Percentiles rank a stretch among this genome's conserved stretches.
Conservation (phyloP, 2,888 invertebrate species). For the Ennomos erosarius region DNA sequence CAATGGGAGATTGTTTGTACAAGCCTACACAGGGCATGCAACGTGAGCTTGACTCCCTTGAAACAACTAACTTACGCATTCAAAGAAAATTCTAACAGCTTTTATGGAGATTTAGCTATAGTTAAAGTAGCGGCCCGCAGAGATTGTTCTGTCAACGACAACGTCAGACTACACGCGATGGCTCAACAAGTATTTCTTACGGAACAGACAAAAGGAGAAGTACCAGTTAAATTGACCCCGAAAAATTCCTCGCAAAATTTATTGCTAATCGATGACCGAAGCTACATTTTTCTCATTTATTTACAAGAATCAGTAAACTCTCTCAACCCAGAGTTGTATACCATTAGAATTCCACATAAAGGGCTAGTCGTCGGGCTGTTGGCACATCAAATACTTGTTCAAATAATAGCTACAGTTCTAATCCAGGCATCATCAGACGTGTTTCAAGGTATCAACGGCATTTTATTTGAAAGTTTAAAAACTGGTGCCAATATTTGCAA, state of each 20-base stretch:
- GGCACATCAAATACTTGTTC: conserved; percentile 96
- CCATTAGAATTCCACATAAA: conserved; percentile 94
- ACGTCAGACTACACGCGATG: conserved; percentile 93
- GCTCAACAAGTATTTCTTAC: conserved; percentile 95
- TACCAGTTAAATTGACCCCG: conserved; percentile 62
- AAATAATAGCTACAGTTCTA: conserved; percentile 94
- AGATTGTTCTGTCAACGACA: conserved; percentile 93
- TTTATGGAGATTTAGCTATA: conserved; percentile 96
- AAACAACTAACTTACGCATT: conserved; percentile 96
- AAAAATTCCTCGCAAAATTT: conserved; percentile 75
- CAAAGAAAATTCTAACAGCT: conserved; percentile 95
- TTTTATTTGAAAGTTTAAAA: conserved; percentile 82
- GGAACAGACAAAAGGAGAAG: conserved; percentile 75
- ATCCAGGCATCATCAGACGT: conserved; percentile 89
- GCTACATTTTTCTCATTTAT: conserved; percentile 95
- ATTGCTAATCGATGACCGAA: conserved; percentile 91
- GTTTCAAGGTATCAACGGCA: conserved; percentile 86
- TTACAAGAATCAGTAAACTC: conserved; percentile 89
- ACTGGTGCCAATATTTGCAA: conserved; percentile 74
- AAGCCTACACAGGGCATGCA: conserved; percentile 93
- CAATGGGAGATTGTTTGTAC: conserved; percentile 95
- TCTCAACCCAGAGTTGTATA: conserved; percentile 90
- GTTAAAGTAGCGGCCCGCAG: conserved; percentile 97
- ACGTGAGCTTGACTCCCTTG: conserved; percentile 94
- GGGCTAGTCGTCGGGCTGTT: conserved; percentile 94